phyloP scores from a whole-genome alignment of 2,888 invertebrate genomes.

The Homarus gammarus region DNA sequence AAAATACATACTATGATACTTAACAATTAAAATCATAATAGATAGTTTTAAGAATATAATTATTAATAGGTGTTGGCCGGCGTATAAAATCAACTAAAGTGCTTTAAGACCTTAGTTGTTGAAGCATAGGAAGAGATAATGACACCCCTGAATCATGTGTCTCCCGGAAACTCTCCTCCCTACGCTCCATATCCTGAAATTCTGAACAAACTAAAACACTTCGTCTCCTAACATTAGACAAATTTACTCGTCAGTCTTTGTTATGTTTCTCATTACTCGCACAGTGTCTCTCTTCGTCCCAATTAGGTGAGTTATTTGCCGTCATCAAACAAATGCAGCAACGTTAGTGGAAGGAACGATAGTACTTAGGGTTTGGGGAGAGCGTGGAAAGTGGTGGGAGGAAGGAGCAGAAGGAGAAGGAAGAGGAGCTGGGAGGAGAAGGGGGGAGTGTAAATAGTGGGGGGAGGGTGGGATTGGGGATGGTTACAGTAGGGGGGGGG shows the following conservation, averaged over 20 bases:
- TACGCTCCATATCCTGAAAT: not conserved
- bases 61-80: too few relatives aligned
- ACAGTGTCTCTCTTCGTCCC: constrained; percentile 22
- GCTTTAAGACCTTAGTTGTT: too few relatives aligned
- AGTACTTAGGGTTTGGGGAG: not conserved
- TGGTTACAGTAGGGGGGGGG: too few relatives aligned
- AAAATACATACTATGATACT: too few relatives aligned
- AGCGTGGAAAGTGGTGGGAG: not conserved
- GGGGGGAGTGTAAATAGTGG: not conserved
- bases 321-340: constrained; percentile 30
- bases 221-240: not conserved
- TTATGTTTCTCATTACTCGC: constrained; percentile 26
- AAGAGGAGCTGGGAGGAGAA: not conserved
- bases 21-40: too few relatives aligned
- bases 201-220: constrained; percentile 1
- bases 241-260: constrained; percentile 17
- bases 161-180: too few relatives aligned
- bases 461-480: not conserved
- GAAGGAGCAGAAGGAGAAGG: not conserved
- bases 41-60: too few relatives aligned
- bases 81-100: too few relatives aligned
- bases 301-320: constrained; percentile 39
- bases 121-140: too few relatives aligned
- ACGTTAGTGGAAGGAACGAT: not conserved
- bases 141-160: too few relatives aligned